Evolutionary conservation across 2,797 vertebrate genomes (phyloP).

Genomic region (Chiloscyllium punctatum): DNA sequence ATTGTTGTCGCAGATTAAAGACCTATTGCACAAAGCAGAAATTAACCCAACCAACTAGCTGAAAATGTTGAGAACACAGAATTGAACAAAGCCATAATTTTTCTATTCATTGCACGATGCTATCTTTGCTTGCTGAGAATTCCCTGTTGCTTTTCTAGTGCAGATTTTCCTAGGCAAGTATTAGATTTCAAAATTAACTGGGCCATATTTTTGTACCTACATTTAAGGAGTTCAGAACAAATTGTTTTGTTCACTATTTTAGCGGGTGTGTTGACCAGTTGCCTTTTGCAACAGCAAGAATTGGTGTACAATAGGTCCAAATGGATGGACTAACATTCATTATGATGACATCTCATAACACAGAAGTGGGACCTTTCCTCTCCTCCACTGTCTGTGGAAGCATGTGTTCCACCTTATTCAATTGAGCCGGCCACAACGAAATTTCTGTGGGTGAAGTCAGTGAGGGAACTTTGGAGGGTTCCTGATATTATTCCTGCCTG

Average conservation of each 20-base stretch:
- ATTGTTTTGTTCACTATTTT: background rate
- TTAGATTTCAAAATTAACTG: background rate
- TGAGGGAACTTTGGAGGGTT: background rate
- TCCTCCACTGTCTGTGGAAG: background rate
- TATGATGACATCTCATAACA: background rate
- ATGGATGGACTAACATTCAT: background rate
- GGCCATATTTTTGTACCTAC: background rate
- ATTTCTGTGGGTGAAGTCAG: background rate
- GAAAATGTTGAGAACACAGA: background rate
- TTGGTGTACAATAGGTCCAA: background rate
- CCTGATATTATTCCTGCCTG: background rate
- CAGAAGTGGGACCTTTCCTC: background rate
- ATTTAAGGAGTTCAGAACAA: background rate
- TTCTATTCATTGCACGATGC: background rate
- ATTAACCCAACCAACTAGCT: background rate
- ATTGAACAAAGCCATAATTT: background rate
- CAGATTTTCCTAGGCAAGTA: background rate
- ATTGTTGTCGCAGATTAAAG: background rate
- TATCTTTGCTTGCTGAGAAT: background rate
- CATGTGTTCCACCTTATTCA: background rate
- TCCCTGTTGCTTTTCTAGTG: background rate
- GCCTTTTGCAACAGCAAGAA: background rate
- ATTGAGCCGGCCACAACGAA: background rate
- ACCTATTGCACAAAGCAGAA: background rate
- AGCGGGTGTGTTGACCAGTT: background rate